These are phyloP conservation scores for Batillaria attramentaria DNA, from an alignment of 1,140 invertebrate genomes.

Conservation along the genomic window DNA sequence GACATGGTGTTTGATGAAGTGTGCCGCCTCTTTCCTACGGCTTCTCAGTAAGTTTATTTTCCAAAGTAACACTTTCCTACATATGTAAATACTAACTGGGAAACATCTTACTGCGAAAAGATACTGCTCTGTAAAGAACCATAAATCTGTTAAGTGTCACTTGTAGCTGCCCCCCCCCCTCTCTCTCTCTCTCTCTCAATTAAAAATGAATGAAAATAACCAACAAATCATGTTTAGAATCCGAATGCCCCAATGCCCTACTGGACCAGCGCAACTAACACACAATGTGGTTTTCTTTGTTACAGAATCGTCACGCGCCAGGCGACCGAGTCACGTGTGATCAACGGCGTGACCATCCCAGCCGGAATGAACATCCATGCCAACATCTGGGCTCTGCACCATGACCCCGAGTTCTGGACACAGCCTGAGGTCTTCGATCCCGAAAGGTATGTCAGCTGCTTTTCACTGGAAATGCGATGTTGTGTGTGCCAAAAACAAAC, in stretches of 20 bases:
- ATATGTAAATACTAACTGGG: too few species aligned
- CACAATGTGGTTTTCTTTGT: neutral
- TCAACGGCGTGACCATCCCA: slow-evolving; percentile 60
- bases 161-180: neutral
- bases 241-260: neutral
- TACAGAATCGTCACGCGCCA: slow-evolving; percentile 58
- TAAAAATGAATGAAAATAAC: neutral
- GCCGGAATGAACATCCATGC: slow-evolving; percentile 64
- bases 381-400: slow-evolving; percentile 70
- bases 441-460: slow-evolving; percentile 52
- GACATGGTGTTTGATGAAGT: slow-evolving; percentile 68
- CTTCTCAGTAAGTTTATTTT: slow-evolving; percentile 59
- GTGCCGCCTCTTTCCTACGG: slow-evolving; percentile 66
- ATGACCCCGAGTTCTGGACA: slow-evolving; percentile 66
- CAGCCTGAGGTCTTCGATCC: slow-evolving; percentile 61
- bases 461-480: neutral
- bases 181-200: neutral
- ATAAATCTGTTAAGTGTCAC: too few species aligned
- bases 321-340: slow-evolving; percentile 53
- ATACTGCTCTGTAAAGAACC: too few species aligned
- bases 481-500: neutral
- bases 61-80: neutral
- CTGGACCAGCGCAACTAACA: neutral
- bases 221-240: neutral
- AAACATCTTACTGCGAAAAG: neutral